Percentiles rank a stretch among this genome's conserved stretches.
These are phyloP conservation scores for Scomber japonicus DNA, from an alignment of 2,113 vertebrate species.

Conservation along the genomic window DNA sequence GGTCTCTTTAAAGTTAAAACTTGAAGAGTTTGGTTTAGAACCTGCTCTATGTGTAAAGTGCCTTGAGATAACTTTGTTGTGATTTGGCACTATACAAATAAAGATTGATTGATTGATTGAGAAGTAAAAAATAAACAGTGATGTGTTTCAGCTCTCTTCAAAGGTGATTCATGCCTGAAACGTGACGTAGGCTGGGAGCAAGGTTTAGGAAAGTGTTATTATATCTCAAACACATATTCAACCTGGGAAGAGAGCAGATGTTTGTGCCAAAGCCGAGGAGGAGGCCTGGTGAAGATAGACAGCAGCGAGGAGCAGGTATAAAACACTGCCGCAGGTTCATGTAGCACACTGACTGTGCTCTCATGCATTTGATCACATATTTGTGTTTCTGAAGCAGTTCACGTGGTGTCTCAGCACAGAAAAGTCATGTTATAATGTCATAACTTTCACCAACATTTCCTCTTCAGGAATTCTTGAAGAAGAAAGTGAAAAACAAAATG, in stretches of 20 bases:
- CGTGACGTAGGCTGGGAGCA: slow-evolving; percentile 38
- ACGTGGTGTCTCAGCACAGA: neutral
- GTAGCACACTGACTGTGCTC: neutral
- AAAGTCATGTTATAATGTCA: neutral
- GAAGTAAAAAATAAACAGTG: no score
- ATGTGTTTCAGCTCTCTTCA: slow-evolving; percentile 12
- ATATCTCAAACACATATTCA: slow-evolving; percentile 15
- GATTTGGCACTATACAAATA: no score
- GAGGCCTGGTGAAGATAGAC: slow-evolving; percentile 54
- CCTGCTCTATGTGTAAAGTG: no score
- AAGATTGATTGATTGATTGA: no score
- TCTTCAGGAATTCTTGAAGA: slow-evolving; percentile 37
- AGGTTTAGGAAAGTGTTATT: slow-evolving; percentile 35
- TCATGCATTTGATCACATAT: neutral
- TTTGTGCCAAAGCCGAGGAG: rapidly evolving
- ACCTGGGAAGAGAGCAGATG: no score
- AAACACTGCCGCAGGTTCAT: neutral
- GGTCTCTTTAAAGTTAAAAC: no score
- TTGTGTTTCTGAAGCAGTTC: neutral
- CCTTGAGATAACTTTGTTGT: no score
- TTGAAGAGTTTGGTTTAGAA: no score
- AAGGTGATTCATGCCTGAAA: rapidly evolving
- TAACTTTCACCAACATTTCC: neutral
- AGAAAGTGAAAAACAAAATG: rapidly evolving
- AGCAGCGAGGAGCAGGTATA: slow-evolving; percentile 60